A percentile compares a stretch with the other conserved stretches of the same genome.
Evolutionary conservation across 1,140 invertebrate species (phyloP).

Genomic region (Calosoma granatense): DNA sequence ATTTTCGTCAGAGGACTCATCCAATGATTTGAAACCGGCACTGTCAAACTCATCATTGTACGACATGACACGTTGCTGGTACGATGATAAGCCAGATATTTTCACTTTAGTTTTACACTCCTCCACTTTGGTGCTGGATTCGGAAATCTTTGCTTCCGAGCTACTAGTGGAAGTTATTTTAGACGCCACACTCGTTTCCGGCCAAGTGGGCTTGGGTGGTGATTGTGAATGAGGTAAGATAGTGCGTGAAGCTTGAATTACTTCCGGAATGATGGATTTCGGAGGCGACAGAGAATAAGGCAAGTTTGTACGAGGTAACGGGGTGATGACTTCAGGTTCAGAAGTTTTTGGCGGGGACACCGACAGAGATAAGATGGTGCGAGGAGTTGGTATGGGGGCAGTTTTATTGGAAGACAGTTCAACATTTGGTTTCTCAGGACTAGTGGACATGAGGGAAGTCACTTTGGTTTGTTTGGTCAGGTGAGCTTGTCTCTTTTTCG

Average conservation of each 20-base stretch:
- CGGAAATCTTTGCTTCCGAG: constrained; percentile 12
- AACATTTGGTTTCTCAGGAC: background rate
- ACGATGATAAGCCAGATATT: constrained; percentile 39
- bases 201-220: constrained; percentile 12
- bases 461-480: background rate
- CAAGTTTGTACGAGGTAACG: background rate
- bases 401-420: background rate
- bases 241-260: background rate
- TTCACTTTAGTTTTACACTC: constrained; percentile 32
- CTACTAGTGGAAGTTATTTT: no score
- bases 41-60: constrained; percentile 29
- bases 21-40: constrained; percentile 31
- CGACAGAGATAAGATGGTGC: background rate
- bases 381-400: background rate
- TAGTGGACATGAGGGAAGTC: background rate
- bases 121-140: constrained; percentile 18
- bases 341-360: background rate
- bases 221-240: constrained; percentile 13
- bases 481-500: background rate
- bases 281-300: background rate
- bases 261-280: background rate
- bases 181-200: constrained; percentile 8
- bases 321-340: background rate
- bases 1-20: constrained; percentile 35
- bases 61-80: constrained; percentile 35